Evolutionary conservation across 2,113 vertebrate species (phyloP), one percentile per base, ranked within the genome.

Genomic region (Corythoichthys intestinalis): DNA sequence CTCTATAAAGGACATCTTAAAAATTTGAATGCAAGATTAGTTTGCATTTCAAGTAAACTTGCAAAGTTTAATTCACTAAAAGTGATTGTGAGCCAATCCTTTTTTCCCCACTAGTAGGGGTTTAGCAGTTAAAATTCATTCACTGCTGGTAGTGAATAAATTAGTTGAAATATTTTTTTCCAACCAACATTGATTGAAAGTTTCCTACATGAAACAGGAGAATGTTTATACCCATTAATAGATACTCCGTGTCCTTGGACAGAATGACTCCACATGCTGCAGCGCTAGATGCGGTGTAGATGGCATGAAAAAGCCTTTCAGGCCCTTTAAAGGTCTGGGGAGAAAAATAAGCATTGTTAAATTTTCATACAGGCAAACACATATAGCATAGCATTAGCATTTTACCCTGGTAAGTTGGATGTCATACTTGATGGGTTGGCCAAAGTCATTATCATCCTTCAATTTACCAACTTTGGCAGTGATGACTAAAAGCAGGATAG

Each of bases 301-400:
- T 91, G 59, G 92, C 90, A 50, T 94, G 93, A 3, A 97, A 92
- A 66, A 93, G 91, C 72, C 89, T 71, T 60, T 90, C 88, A 0
- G 96, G 95, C n/a, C 96, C 96, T 87, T 97, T 99, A 81, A 96
- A 99, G 94, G 96, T 96, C 97, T 99, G 83, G 8, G 4, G 12
- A 12, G 12, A 5, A 50, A 50, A 15, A 15, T 1, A 50, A 4
- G 4, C 13, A 50, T 14, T 4, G 11, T 63, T 6, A 2, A 6
- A 35, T n/a, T 35, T 58, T 58, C 10, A 28, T 47, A 1, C 2
- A 47, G 6, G 7, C 4, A 63, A 4, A 28, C 1, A 37, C 2
- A 3, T 5, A 13, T 1, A 47, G 41, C 41, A 28, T 7, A 20
- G 0, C 1, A 34, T 34, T 2, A 39, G 17, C 10, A 12, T 41